Evolutionary conservation across 1,140 invertebrate genomes (phyloP).

Genomic region (Cyclina sinensis): DNA sequence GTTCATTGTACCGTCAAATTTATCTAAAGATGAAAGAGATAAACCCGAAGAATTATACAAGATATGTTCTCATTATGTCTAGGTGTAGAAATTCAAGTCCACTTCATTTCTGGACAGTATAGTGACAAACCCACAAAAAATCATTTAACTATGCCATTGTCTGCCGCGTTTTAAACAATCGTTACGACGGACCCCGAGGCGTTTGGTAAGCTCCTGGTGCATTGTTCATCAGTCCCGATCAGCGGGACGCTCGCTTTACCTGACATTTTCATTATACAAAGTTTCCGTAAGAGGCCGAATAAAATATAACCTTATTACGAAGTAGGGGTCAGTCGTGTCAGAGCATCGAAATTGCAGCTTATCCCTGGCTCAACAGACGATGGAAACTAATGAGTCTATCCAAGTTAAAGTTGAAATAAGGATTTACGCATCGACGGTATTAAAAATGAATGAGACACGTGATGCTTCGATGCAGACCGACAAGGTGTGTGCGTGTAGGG

Average conservation of each 20-base stretch:
- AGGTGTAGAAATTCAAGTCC: slow-evolving; percentile 65
- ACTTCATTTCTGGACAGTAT: slow-evolving; percentile 22
- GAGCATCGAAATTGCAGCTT: background rate
- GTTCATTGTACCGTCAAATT: slow-evolving; percentile 1
- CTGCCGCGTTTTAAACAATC: slow-evolving; percentile 15
- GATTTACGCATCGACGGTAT: background rate
- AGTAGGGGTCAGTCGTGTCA: slow-evolving; percentile 24
- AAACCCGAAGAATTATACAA: slow-evolving; percentile 53
- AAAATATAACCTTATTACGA: background rate
- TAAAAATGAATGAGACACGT: too few species aligned
- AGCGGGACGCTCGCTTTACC: slow-evolving; percentile 46
- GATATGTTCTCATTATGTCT: slow-evolving; percentile 46
- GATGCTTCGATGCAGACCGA: too few species aligned
- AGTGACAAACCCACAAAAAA: slow-evolving; percentile 49
- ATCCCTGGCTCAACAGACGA: background rate
- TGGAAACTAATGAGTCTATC: background rate
- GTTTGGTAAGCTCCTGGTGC: slow-evolving; percentile 9
- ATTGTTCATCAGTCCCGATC: slow-evolving; percentile 16
- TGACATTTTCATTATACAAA: slow-evolving; percentile 22
- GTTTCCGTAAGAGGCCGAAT: slow-evolving; percentile 7
- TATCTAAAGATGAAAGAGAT: slow-evolving; percentile 46
- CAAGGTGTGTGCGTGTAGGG: too few species aligned
- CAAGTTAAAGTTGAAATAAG: background rate
- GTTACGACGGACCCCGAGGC: background rate
- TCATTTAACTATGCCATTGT: slow-evolving; percentile 43